Base-by-base conservation (phyloP, 1,140 invertebrate genomes). In the Antheraea mylitta region DNA sequence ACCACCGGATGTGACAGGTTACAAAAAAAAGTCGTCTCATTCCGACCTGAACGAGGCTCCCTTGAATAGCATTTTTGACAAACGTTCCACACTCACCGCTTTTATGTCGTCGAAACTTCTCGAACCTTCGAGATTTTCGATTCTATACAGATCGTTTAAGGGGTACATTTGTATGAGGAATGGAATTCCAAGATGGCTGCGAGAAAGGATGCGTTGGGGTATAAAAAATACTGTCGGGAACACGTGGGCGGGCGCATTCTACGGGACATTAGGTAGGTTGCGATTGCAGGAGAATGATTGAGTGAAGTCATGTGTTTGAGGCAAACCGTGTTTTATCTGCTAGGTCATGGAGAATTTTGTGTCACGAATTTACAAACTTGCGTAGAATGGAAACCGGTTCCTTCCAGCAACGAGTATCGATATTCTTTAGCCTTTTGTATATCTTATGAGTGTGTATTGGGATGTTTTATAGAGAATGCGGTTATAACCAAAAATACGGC, bases 121-220 rank as follows among this genome's bases (percentile, higher is more conserved):
- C 42, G 64, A 48, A 48, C 61, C 37, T 30, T 11, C 59, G 18
- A 61, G 59, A 61, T 61, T 63, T 63, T 30, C 37, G 30, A 63
- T n/a, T 30, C 61, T 62, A 37, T 53, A 53, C 0, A 53, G 45
- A 53, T 53, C 45, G 45, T 53, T 53, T 53, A 53, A 53, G 45
- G 45, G 45, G 45, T 53, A 53, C 45, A 53, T 53, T 53, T 53
- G 45, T 53, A 53, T 53, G n/a, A 48, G 18, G 42, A 76, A 77
- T 65, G 73, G 85, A 80, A 84, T 81, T 85, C 75, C 74, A 83
- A 83, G 60, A 83, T 83, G 80, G 83, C 81, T 75, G 70, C 67
- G 78, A 82, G 74, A 74, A 82, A 81, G 78, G 81, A 83, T 80
- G 79, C 75, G 9, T 16, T 53, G 16, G 45, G 76, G 68, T 80